Evolutionary conservation across 92 coral and sea anemone species (phyloP), one percentile per base, ranked within the genome.

Genomic region (Epizoanthus illoricatus): DNA sequence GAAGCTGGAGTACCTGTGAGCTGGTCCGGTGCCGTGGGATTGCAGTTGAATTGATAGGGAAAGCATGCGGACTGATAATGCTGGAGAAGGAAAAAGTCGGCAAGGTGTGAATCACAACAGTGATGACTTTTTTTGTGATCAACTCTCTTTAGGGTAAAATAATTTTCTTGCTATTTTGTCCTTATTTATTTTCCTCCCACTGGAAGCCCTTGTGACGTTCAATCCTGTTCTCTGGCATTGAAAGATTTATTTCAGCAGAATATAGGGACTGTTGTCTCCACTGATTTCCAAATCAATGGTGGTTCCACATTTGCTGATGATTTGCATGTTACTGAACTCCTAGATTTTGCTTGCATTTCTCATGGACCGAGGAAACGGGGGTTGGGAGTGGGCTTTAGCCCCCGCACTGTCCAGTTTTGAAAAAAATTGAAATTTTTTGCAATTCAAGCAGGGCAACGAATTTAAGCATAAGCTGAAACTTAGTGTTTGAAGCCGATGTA

Each of bases 121-220:
- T 5, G 40, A 9, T 8, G 39, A 62, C 41, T 3, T 20, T 39
- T 28, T 20, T 7, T 58, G 58, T 71, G 63, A 45, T 42, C 45
- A 78, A 5, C 55, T 43, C 24, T 56, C 18, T 58, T n/a, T 21
- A 45, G 45, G 71, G 59, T 60, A 76, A 78, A 63, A 61, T 43
- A 42, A 40, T 61, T 42, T 40, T 9, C 21, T 62, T 42, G 24
- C n/a, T 59, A 61, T 28, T 57, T 63, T 63, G 81, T 13, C 52
- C 41, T 78, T 78, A 78, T 78, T 78, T 62, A 78, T 62, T 43
- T 45, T 76, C 47, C 17, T 13, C 73, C 49, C 73, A 39, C 49
- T 68, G 69, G 0, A 9, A 21, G 4, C 39, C 28, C 23, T n/a
- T 18, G 36, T 33, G 24, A 7, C 67, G 23, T 20, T n/a, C 23